Base-by-base conservation (phyloP, 1,140 invertebrate species). In the Dendrolimus kikuchii region DNA sequence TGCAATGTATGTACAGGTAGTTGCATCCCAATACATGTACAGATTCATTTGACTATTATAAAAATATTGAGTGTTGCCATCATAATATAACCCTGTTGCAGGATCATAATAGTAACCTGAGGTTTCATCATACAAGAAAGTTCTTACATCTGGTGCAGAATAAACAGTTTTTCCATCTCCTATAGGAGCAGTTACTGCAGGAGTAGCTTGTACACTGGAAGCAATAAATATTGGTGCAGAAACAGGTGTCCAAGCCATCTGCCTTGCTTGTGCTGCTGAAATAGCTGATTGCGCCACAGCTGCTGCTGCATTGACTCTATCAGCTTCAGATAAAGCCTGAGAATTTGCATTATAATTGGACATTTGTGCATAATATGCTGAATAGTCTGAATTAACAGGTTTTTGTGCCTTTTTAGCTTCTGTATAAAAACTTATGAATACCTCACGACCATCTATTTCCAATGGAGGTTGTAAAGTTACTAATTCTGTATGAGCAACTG, bases 71-170 rank as follows among this genome's bases (percentile, higher is more conserved):
- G 96, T 96, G 72, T 92, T 96, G 0, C 96, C 92, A 89, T 99
- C 97, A 73, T 99, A 99, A 80, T 99, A 99, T 5, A 99, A 89
- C 4, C 95, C 94, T 7, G 97, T 99, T 2, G 89, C 88, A 1
- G 96, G 91, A 87, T 99, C 98, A 81, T 98, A 99, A 74, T 99
- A 99, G 77, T 98, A 99, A 0, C 98, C 97, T 8, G 96, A 98
- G 0, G 92, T 92, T 77, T 97, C 96, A 83, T 99, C 98, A 82
- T 96, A 99, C 68, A 97, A 93, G 79, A 98, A 99, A 8, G 92
- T 93, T 55, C 93, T 93, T 2, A 95, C 92, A 91, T 99, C 97
- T 23, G 98, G 98, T 43, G 93, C 60, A 38, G 59, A 63, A 47
- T 82, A 88, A 2, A 69, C 60, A 6, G 78, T 84, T 62, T 79